Conservation (phyloP, 2,888 invertebrate genomes). For the Lasioglossum zephyrum region DNA sequence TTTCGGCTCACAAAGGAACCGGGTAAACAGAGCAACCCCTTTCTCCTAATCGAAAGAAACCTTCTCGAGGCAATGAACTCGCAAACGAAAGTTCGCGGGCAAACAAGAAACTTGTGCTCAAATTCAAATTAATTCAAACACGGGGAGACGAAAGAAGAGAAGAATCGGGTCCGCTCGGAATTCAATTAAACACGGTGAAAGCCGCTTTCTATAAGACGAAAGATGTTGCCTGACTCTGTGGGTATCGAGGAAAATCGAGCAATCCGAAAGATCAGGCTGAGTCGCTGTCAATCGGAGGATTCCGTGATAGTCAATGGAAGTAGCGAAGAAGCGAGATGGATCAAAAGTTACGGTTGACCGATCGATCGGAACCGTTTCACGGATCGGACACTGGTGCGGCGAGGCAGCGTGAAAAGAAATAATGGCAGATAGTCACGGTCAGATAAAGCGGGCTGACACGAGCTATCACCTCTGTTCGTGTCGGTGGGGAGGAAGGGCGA, state of each 20-base stretch:
- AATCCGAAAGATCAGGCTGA: background rate
- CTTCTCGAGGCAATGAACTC: background rate
- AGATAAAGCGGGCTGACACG: conserved; percentile 78
- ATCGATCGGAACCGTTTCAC: conserved; percentile 67
- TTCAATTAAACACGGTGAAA: conserved; percentile 35
- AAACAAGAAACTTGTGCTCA: background rate
- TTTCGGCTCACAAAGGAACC: background rate
- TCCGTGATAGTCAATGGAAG: conserved; percentile 44
- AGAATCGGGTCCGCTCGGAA: background rate
- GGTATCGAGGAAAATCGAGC: background rate
- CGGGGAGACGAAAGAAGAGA: background rate
- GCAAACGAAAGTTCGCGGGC: background rate
- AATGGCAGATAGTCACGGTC: conserved; percentile 77
- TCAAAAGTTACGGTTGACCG: conserved; percentile 49
- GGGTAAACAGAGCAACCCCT: background rate
- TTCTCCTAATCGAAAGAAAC: background rate
- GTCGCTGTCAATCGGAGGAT: conserved; percentile 28
- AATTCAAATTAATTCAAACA: background rate
- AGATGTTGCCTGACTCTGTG: background rate
- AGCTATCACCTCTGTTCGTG: conserved; percentile 74
- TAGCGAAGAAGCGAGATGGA: conserved; percentile 46
- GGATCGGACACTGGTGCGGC: conserved; percentile 62
- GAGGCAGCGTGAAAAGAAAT: conserved; percentile 76
- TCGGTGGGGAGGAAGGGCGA: background rate
- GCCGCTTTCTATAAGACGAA: conserved; percentile 21